phyloP scores from a whole-genome alignment of 2,888 invertebrate species.

The Dendrolimus pini region DNA sequence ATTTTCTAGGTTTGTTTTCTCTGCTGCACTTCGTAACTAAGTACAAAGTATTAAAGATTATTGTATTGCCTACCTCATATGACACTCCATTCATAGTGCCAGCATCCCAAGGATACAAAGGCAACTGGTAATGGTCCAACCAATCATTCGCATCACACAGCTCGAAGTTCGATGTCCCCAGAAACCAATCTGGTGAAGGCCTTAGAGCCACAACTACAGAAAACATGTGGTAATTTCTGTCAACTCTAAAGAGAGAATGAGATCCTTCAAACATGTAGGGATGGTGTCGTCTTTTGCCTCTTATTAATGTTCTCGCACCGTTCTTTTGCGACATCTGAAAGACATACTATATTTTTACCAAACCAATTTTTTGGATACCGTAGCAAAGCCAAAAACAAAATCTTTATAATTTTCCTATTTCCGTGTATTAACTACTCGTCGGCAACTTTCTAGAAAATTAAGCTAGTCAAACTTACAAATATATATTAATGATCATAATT shows the following conservation, averaged over 20 bases:
- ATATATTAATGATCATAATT: too few species aligned
- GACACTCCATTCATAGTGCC: constrained; percentile 59
- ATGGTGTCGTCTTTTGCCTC: constrained; percentile 55
- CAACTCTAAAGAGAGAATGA: constrained; percentile 56
- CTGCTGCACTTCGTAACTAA: too few species aligned
- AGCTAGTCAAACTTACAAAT: too few species aligned
- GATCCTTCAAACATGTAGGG: constrained; percentile 59
- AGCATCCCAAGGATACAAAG: constrained; percentile 63
- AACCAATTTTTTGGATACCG: too few species aligned
- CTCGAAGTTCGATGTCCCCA: constrained; percentile 56
- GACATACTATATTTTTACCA: not conserved
- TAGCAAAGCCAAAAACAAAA: too few species aligned
- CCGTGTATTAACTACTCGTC: too few species aligned
- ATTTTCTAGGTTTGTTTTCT: too few species aligned
- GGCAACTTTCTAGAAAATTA: too few species aligned
- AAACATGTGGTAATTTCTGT: constrained; percentile 56
- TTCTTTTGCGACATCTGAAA: constrained; percentile 40
- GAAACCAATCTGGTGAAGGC: constrained; percentile 67
- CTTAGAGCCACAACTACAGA: constrained; percentile 55
- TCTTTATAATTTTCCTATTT: too few species aligned
- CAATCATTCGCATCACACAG: constrained; percentile 49
- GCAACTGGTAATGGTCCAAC: constrained; percentile 36
- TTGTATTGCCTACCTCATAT: constrained; percentile 43
- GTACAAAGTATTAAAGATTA: not conserved
- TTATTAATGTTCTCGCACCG: constrained; percentile 57